Percentiles rank a stretch among this genome's conserved stretches.
These are phyloP conservation scores for Molorchus minor DNA, from an alignment of 2,888 invertebrate species.

Conservation along the genomic window DNA sequence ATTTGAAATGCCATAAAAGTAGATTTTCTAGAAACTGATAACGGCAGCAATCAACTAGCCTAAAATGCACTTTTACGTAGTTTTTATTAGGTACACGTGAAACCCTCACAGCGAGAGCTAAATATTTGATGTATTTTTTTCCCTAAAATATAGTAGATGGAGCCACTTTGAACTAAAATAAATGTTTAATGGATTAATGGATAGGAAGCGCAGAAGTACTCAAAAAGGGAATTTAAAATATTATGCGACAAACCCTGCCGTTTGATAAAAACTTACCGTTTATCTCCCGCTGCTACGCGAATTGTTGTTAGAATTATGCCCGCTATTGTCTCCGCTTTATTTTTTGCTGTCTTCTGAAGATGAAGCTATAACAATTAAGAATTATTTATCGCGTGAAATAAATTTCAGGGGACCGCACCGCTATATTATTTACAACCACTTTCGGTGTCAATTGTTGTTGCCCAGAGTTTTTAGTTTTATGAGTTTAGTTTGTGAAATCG, in stretches of 20 bases:
- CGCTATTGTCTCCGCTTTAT: conserved; percentile 6
- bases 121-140: too few relatives aligned
- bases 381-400: conserved; percentile 5
- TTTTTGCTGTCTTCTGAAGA: not conserved
- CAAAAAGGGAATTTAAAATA: too few relatives aligned
- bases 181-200: too few relatives aligned
- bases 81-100: too few relatives aligned
- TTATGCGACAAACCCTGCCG: not conserved
- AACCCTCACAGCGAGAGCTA: too few relatives aligned
- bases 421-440: conserved; percentile 2
- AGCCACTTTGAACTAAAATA: too few relatives aligned
- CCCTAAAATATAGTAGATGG: too few relatives aligned
- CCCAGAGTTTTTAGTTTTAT: not conserved
- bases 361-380: conserved; percentile 11
- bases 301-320: not conserved
- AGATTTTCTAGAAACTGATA: too few relatives aligned
- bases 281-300: not conserved
- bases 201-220: too few relatives aligned
- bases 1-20: too few relatives aligned
- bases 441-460: conserved; percentile 1
- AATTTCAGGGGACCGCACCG: not conserved
- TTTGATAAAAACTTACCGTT: conserved; percentile 5
- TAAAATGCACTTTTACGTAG: too few relatives aligned
- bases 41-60: too few relatives aligned
- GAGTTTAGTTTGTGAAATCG: not conserved